Evolutionary conservation across 2,113 vertebrate species (phyloP).

Genomic region (Morphnarchus princeps): DNA sequence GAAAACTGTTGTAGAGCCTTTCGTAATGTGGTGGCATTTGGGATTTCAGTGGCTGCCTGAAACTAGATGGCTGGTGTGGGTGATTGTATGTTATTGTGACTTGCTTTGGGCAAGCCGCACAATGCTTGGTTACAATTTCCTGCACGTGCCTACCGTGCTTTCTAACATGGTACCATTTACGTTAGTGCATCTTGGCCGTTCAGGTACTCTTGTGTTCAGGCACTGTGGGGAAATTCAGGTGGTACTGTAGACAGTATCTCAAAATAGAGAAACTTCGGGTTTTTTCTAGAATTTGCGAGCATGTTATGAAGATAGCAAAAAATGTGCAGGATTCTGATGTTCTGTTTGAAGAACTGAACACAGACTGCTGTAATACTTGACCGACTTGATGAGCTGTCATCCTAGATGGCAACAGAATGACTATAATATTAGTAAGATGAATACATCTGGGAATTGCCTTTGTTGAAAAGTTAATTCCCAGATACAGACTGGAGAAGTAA

Average conservation of each 20-base stretch:
- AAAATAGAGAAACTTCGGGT: accelerated
- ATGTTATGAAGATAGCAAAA: not conserved
- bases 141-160: not conserved
- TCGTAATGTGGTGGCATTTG: not conserved
- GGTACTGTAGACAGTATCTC: not conserved
- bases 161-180: not conserved
- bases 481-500: not conserved
- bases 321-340: not conserved
- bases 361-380: not conserved
- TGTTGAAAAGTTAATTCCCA: not conserved
- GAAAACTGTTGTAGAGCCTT: not conserved
- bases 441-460: not conserved
- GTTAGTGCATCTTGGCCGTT: not conserved
- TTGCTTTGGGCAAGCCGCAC: not conserved
- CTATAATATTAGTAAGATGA: not conserved
- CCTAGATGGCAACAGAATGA: not conserved
- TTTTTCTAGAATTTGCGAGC: not conserved
- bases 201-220: not conserved
- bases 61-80: not conserved
- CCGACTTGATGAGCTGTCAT: not conserved
- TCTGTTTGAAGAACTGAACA: not conserved
- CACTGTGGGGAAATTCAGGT: not conserved
- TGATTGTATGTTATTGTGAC: not conserved
- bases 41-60: not conserved
- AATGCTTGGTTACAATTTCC: not conserved